phyloP scores from a whole-genome alignment of 2,113 vertebrate species.

The Syrrhaptes paradoxus region DNA sequence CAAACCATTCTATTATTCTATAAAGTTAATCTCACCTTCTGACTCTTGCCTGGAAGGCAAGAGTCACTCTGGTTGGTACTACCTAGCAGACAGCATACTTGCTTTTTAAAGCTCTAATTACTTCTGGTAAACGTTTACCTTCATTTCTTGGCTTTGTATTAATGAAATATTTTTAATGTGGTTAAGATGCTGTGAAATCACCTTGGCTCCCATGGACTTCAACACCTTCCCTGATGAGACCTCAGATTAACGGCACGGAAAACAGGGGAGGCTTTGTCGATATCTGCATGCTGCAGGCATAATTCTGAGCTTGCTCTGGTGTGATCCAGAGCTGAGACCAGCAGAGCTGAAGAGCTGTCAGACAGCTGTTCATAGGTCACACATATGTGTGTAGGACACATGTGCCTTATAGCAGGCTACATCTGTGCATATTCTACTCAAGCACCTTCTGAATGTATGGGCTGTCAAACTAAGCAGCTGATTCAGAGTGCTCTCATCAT shows the following conservation, averaged over 20 bases:
- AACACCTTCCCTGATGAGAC: neutral
- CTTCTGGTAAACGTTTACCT: neutral
- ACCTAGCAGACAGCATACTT: neutral
- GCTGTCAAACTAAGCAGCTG: neutral
- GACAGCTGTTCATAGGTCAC: neutral
- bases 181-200: neutral
- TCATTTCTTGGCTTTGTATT: neutral
- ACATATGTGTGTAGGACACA: too few relatives aligned
- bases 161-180: neutral
- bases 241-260: neutral
- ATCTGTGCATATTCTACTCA: neutral
- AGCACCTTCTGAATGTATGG: neutral
- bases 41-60: neutral
- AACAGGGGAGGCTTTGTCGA: neutral
- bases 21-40: neutral
- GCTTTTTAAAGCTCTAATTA: neutral
- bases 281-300: neutral
- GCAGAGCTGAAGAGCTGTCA: neutral
- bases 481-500: neutral
- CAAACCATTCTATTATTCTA: too few relatives aligned
- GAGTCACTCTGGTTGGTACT: neutral
- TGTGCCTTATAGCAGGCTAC: neutral
- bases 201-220: neutral
- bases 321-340: neutral
- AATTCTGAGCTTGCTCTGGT: neutral